Percentiles rank a stretch among this genome's conserved stretches.
Conservation (phyloP, 2,797 vertebrate genomes). For the Sebastolobus alascanus region DNA sequence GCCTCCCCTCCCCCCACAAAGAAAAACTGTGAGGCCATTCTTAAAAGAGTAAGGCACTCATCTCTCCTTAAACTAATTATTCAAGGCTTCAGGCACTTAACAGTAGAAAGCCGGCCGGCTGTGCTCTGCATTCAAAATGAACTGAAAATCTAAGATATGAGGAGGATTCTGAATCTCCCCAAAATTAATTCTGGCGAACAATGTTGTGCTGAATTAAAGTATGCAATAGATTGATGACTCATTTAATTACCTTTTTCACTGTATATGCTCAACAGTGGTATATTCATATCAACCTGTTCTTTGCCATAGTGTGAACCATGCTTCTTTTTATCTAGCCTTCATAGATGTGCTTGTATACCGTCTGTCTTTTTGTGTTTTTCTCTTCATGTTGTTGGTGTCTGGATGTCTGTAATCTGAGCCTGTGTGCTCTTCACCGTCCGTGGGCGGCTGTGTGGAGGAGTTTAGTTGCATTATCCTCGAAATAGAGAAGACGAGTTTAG, state of each 20-base stretch:
- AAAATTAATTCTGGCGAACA: slow-evolving; percentile 43
- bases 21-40: slow-evolving; percentile 17
- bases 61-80: slow-evolving; percentile 56
- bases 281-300: slow-evolving; percentile 25
- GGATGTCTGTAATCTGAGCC: slow-evolving; percentile 36
- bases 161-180: not conserved
- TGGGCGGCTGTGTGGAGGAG: slow-evolving; percentile 52
- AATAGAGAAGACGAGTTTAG: slow-evolving; percentile 37
- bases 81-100: slow-evolving; percentile 51
- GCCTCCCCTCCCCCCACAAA: not conserved
- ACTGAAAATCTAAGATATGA: slow-evolving; percentile 33
- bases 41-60: slow-evolving; percentile 24
- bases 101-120: slow-evolving; percentile 32
- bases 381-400: slow-evolving; percentile 17
- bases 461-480: slow-evolving; percentile 42
- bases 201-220: slow-evolving; percentile 36
- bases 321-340: not conserved
- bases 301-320: not conserved
- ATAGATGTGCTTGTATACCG: not conserved
- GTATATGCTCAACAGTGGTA: not conserved
- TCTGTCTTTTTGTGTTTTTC: slow-evolving; percentile 2
- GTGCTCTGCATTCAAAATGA: slow-evolving; percentile 43
- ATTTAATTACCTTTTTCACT: slow-evolving; percentile 41
- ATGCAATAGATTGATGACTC: slow-evolving; percentile 38
- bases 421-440: not conserved